These are phyloP conservation scores for cattle (Bos taurus) DNA, from an alignment of 2,113 vertebrate species.

Conservation along the genomic window ARS-UCD2.0 NC_037333.1:116671501-116672000, in stretches of 20 bases:
- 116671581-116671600: neutral
- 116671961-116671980: neutral
- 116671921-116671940: neutral
- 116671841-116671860: neutral
- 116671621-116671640: accelerated
- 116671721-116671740: neutral
- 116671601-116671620: neutral
- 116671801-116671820: neutral
- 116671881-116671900: neutral
- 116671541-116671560: neutral
- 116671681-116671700: neutral
- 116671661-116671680: neutral
- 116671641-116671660: neutral
- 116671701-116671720: neutral
- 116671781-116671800: neutral
- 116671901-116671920: neutral
- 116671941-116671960: neutral
- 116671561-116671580: neutral
- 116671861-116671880: neutral
- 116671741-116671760: neutral
- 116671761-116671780: accelerated
- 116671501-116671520: neutral
- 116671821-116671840: neutral
- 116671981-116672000: accelerated
- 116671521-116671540: neutral